phyloP scores from a whole-genome alignment of 2,888 invertebrate species.

The Sturmia bella region DNA sequence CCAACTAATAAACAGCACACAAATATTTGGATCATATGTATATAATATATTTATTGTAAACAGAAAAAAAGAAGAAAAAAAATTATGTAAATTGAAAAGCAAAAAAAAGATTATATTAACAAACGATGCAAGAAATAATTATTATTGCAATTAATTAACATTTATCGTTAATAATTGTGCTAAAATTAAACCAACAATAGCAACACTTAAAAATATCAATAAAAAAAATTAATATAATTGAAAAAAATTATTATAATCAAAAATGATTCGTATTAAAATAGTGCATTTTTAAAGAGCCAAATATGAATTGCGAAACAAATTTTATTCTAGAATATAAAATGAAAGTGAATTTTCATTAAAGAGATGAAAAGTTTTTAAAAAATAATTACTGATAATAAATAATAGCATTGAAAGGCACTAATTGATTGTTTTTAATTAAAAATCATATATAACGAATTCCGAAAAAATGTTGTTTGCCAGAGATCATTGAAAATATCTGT shows the following conservation, averaged over 20 bases:
- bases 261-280: too few relatives aligned
- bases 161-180: conserved; percentile 11
- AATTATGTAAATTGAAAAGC: not conserved
- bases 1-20: conserved; percentile 29
- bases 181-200: not conserved
- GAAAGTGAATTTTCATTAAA: too few relatives aligned
- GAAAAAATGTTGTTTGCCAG: too few relatives aligned
- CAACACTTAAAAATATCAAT: not conserved
- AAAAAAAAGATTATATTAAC: not conserved
- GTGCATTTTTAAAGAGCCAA: too few relatives aligned
- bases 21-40: conserved; percentile 32
- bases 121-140: conserved; percentile 28
- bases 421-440: too few relatives aligned
- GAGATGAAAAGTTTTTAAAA: too few relatives aligned
- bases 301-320: too few relatives aligned
- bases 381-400: too few relatives aligned
- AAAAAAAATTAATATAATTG: not conserved
- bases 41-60: not conserved
- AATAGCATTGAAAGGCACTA: too few relatives aligned
- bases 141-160: conserved; percentile 5
- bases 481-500: too few relatives aligned
- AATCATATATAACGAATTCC: too few relatives aligned
- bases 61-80: conserved; percentile 4
- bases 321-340: too few relatives aligned
- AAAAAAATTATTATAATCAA: not conserved